Evolutionary conservation across 2,113 vertebrate genomes (phyloP), one percentile per base, ranked within the genome.

Genomic region (Chelonoidis abingdonii): DNA sequence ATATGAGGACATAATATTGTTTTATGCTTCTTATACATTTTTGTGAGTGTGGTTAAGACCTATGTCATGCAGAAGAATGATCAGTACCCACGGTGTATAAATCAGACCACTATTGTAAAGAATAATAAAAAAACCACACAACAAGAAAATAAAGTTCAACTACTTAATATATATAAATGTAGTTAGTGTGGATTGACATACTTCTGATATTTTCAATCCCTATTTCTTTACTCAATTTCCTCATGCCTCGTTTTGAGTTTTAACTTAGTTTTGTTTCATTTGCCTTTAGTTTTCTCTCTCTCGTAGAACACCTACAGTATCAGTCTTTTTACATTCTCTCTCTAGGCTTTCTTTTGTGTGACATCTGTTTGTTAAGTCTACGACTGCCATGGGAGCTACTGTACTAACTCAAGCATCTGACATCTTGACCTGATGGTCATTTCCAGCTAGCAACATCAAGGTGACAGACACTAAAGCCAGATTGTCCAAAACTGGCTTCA

Each of bases 361-460:
- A 31, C 47, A 81, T 86, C 94, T 52, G 13, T 87, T 95, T 90
- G 12, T 2, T 92, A 16, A 79, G 2, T 52, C 49, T 85, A 0
- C 44, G n/a, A 59, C 80, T 94, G 93, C 56, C 91, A 0, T 62
- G 10, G 90, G 49, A 24, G 9, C 14, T 88, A 83, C 17, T 65
- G 84, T 90, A 92, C 31, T 6, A 59, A 80, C 31, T 90, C n/a
- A 78, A 89, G 88, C 25, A 86, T 80, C 79, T 93, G 81, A 90
- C 91, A 84, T 94, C 44, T 84, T 62, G 10, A 3, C 62, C 86
- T 91, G 84, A 47, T 62, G 94, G 13, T 62, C 50, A 82, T 85
- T n/a, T 97, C 47, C 50, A 87, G 25, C 86, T 94, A 83, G 83
- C 85, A 96, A 80, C 38, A 78, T 41, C 14, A 89, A 92, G 87